Conservation (phyloP, 1,140 invertebrate genomes). For the Muscidifurax raptorellus region DNA sequence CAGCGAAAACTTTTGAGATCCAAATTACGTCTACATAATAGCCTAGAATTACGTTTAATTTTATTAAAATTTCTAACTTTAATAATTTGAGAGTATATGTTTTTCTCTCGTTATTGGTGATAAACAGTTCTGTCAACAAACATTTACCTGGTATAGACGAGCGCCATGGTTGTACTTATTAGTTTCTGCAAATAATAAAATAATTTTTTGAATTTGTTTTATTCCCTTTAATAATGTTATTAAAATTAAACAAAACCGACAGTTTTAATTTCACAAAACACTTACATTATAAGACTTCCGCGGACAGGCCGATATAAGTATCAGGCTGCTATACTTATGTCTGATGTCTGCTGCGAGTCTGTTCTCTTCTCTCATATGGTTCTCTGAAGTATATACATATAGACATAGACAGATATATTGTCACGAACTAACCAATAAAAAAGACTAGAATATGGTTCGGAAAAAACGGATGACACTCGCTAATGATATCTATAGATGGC, state of each 20-base stretch:
- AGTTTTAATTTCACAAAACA: background rate
- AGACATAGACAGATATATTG: background rate
- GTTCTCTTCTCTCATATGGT: too few species aligned
- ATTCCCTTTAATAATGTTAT: background rate
- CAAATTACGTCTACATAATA: slow-evolving; percentile 56
- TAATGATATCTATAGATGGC: too few species aligned
- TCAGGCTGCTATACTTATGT: too few species aligned
- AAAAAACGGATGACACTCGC: too few species aligned
- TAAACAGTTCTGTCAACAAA: slow-evolving; percentile 20
- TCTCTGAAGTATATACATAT: too few species aligned
- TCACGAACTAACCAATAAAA: background rate
- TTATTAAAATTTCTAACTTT: slow-evolving; percentile 19
- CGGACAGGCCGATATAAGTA: too few species aligned
- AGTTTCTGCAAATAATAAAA: background rate
- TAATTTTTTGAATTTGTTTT: background rate
- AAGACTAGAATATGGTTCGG: background rate
- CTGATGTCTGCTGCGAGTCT: too few species aligned
- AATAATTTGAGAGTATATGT: background rate
- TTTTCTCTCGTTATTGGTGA: background rate
- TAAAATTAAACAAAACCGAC: background rate
- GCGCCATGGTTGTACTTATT: slow-evolving; percentile 58
- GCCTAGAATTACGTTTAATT: slow-evolving; percentile 40
- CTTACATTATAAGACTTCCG: background rate
- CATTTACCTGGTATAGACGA: slow-evolving; percentile 60
- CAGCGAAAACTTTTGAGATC: slow-evolving; percentile 54